A percentile compares a stretch with the other conserved stretches of the same genome.
Evolutionary conservation across 2,797 vertebrate genomes (phyloP).

Genomic region (Ptychobarbus kaznakovi): DNA sequence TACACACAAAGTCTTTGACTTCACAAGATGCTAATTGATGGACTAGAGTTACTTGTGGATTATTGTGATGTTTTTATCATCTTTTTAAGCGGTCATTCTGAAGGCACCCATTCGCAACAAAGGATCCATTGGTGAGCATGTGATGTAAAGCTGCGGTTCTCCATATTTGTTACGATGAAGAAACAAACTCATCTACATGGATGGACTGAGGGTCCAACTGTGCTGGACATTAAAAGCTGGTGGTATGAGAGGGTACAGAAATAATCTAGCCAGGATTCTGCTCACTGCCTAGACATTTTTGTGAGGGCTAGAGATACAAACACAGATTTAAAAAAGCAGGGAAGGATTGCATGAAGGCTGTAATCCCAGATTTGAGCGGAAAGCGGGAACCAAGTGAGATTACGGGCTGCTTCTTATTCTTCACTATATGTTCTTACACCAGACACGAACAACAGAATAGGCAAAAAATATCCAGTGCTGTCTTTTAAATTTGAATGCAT

Average conservation of each 20-base stretch:
- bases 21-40: no score
- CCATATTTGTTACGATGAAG: neutral
- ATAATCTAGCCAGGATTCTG: constrained; percentile 46
- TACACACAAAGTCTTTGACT: no score
- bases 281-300: constrained; percentile 30
- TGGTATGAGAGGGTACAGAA: constrained; percentile 9
- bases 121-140: neutral
- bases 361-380: constrained; percentile 35
- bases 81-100: neutral
- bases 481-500: neutral
- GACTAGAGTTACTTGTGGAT: no score
- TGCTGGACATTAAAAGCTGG: neutral
- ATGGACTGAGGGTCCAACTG: neutral
- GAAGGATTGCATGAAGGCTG: constrained; percentile 23
- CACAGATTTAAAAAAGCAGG: constrained; percentile 38
- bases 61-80: no score
- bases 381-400: neutral
- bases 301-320: constrained; percentile 30
- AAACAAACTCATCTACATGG: neutral
- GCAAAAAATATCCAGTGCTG: neutral
- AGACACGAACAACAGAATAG: neutral
- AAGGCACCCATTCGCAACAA: neutral
- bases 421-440: constrained; percentile 1
- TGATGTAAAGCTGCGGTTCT: neutral
- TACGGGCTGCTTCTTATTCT: constrained; percentile 13